A percentile compares a stretch with the other conserved stretches of the same genome.
Evolutionary conservation across 2,113 vertebrate genomes (phyloP).

Genomic region (Syngnathoides biaculeatus): DNA sequence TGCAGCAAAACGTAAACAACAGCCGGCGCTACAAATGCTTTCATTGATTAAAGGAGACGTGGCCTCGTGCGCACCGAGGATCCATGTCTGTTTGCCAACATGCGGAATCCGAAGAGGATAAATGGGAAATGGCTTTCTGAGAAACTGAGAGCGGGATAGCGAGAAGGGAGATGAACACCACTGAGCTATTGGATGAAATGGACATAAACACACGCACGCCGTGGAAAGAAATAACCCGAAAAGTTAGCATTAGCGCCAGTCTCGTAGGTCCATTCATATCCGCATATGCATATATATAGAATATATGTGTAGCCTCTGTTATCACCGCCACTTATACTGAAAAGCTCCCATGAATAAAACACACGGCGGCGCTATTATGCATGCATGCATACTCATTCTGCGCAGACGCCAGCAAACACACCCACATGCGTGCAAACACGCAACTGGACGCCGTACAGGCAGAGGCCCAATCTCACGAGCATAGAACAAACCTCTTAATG

Average conservation of each 20-base stretch:
- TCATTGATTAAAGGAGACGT: constrained; percentile 10
- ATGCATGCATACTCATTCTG: constrained; percentile 4
- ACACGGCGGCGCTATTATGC: background rate
- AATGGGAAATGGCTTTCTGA: constrained; percentile 33
- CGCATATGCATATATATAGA: constrained; percentile 12
- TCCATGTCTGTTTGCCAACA: background rate
- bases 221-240: constrained; percentile 3
- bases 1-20: constrained; percentile 5
- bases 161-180: constrained; percentile 31
- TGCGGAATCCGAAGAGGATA: constrained; percentile 5
- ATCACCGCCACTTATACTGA: constrained; percentile 5
- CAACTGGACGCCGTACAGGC: constrained; percentile 16
- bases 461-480: background rate
- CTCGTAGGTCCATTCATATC: background rate
- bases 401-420: constrained; percentile 4
- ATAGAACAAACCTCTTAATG: constrained; percentile 35
- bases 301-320: constrained; percentile 4
- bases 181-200: constrained; percentile 17
- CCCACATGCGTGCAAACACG: background rate
- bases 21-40: constrained; percentile 5
- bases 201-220: constrained; percentile 2
- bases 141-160: constrained; percentile 22
- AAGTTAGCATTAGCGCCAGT: background rate
- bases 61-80: background rate
- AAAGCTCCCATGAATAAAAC: constrained; percentile 40